Percentiles rank a stretch among this genome's conserved stretches.
phyloP scores from a whole-genome alignment of 37 sponge, comb jelly and placozoan species.

The Cladorhizidae sp. region DNA sequence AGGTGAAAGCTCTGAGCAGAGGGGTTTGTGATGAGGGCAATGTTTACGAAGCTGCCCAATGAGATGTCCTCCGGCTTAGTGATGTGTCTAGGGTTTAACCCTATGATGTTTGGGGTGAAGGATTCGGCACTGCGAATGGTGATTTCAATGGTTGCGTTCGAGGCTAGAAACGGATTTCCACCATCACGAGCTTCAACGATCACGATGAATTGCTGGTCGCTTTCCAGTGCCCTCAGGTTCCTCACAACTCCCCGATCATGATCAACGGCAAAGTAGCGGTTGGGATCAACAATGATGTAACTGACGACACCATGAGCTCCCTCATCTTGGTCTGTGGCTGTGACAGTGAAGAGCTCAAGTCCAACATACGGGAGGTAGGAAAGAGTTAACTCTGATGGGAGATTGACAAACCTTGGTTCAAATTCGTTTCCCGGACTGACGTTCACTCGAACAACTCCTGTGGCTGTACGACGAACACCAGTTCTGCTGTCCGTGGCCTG shows the following conservation, averaged over 20 bases:
- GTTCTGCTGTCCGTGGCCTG: slow-evolving; percentile 40
- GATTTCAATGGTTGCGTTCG: slow-evolving; percentile 18
- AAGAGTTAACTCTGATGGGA: slow-evolving; percentile 26
- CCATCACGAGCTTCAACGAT: slow-evolving; percentile 38
- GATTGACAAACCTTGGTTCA: slow-evolving; percentile 24
- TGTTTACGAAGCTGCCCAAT: not conserved
- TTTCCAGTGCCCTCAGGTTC: slow-evolving; percentile 19
- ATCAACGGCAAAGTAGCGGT: slow-evolving; percentile 40
- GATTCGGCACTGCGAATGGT: not conserved
- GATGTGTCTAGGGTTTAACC: not conserved
- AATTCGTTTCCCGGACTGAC: slow-evolving; percentile 53
- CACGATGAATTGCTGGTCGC: slow-evolving; percentile 6
- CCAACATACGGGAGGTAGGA: slow-evolving; percentile 24
- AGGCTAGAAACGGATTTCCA: slow-evolving; percentile 1
- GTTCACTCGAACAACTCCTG: slow-evolving; percentile 21
- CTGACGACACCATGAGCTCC: slow-evolving; percentile 22
- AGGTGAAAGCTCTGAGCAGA: slow-evolving; percentile 26
- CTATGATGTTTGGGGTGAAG: not conserved
- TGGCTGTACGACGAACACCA: slow-evolving; percentile 19
- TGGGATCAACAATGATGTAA: not conserved
- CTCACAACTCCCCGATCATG: slow-evolving; percentile 47
- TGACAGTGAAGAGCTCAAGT: slow-evolving; percentile 26
- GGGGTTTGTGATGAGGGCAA: not conserved
- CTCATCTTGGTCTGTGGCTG: slow-evolving; percentile 60
- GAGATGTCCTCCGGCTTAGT: not conserved